These are phyloP conservation scores for Xanthorhoe designata DNA, from an alignment of 2,888 invertebrate genomes.

Conservation along the genomic window DNA sequence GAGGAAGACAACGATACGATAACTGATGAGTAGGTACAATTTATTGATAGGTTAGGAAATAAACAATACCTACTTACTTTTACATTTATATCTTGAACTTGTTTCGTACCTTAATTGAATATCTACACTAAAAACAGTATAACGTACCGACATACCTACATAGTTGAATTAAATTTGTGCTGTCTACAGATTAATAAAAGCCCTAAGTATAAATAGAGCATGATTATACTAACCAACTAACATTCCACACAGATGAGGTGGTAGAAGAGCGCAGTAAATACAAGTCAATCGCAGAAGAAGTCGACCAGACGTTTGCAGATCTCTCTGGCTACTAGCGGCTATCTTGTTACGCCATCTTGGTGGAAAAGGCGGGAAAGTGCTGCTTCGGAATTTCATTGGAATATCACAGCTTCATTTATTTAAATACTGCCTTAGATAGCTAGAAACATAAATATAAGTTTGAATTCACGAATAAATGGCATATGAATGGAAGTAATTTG, in stretches of 20 bases:
- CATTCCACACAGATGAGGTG: constrained; percentile 91
- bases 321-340: constrained; percentile 92
- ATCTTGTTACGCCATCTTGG: constrained; percentile 55
- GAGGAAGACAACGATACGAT: too few species aligned
- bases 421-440: constrained; percentile 17
- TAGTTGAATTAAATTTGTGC: too few species aligned
- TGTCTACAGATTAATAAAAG: too few species aligned
- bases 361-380: constrained; percentile 50
- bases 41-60: too few species aligned
- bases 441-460: constrained; percentile 1
- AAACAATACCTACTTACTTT: too few species aligned
- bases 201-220: background rate
- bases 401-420: constrained; percentile 30
- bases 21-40: too few species aligned
- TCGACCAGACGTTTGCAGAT: constrained; percentile 98
- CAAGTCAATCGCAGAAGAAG: constrained; percentile 98
- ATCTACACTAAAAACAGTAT: too few species aligned
- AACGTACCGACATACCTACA: too few species aligned
- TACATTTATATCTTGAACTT: too few species aligned
- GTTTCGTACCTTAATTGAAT: too few species aligned
- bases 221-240: constrained; percentile 58
- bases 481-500: background rate
- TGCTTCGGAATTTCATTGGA: constrained; percentile 37
- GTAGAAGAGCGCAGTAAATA: constrained; percentile 97
- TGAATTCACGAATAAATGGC: background rate